Evolutionary conservation across 1,140 invertebrate species (phyloP).

Genomic region (Drosophila funebris): DNA sequence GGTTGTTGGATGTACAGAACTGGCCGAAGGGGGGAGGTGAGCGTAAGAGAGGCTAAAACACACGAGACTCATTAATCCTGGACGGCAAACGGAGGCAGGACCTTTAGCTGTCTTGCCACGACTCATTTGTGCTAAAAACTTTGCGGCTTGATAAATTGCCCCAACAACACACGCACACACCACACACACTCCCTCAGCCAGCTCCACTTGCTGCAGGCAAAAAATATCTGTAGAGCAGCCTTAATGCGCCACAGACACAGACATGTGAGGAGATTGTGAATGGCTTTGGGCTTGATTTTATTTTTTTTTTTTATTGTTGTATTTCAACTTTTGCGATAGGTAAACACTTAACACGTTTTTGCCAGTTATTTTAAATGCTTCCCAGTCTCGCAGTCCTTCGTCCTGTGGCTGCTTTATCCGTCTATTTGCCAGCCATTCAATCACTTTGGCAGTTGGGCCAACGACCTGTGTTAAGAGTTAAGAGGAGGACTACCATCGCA

Average conservation of each 20-base stretch:
- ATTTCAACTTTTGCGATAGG: slow-evolving; percentile 64
- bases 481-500: slow-evolving; percentile 20
- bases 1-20: slow-evolving; percentile 50
- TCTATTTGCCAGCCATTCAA: slow-evolving; percentile 64
- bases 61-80: slow-evolving; percentile 77
- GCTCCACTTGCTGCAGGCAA: slow-evolving; percentile 19
- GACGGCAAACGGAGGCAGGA: slow-evolving; percentile 51
- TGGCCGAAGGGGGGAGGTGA: not conserved
- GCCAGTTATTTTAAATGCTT: slow-evolving; percentile 62
- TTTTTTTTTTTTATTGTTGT: slow-evolving; percentile 40
- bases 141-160: slow-evolving; percentile 72
- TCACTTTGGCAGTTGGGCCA: slow-evolving; percentile 37
- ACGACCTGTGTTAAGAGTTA: not conserved
- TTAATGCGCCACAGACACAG: slow-evolving; percentile 11
- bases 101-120: slow-evolving; percentile 51
- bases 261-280: slow-evolving; percentile 29
- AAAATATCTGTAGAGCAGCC: too few species aligned
- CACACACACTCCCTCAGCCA: slow-evolving; percentile 15
- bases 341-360: slow-evolving; percentile 80
- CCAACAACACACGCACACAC: slow-evolving; percentile 39
- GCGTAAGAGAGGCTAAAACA: slow-evolving; percentile 30
- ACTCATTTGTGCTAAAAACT: slow-evolving; percentile 79
- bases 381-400: not conserved
- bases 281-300: slow-evolving; percentile 13
- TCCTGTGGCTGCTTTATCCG: not conserved